phyloP scores from a whole-genome alignment of 1,140 invertebrate species.

The Notospermus geniculatus region DNA sequence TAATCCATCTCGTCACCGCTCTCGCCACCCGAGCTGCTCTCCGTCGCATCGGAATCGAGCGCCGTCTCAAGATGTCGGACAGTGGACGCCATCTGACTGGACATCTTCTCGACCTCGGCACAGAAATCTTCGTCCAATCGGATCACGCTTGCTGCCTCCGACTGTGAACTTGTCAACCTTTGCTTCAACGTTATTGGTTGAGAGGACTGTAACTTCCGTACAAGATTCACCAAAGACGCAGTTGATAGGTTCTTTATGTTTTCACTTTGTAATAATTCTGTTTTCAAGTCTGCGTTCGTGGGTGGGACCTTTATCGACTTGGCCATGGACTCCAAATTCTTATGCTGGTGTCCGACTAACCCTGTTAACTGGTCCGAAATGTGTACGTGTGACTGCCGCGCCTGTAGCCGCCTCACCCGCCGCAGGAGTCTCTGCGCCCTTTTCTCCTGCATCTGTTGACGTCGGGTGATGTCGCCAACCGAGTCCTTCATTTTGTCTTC shows the following conservation, averaged over 20 bases:
- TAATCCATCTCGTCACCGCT: slow-evolving; percentile 83
- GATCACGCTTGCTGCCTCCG: slow-evolving; percentile 32
- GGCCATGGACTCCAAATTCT: slow-evolving; percentile 49
- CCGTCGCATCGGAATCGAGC: slow-evolving; percentile 89
- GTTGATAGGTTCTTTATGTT: slow-evolving; percentile 59
- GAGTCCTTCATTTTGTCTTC: neutral
- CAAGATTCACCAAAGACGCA: slow-evolving; percentile 60
- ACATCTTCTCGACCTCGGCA: slow-evolving; percentile 43
- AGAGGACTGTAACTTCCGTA: slow-evolving; percentile 59
- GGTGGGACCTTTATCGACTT: slow-evolving; percentile 26
- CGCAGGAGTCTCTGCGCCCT: slow-evolving; percentile 70
- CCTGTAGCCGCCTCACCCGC: slow-evolving; percentile 73
- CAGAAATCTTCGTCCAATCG: slow-evolving; percentile 39
- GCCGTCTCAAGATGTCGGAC: slow-evolving; percentile 69
- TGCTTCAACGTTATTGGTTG: slow-evolving; percentile 27
- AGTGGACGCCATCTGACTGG: slow-evolving; percentile 68
- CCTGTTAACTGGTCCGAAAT: slow-evolving; percentile 71
- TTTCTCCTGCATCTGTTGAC: slow-evolving; percentile 67
- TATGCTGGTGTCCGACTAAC: slow-evolving; percentile 70
- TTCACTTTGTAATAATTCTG: slow-evolving; percentile 54
- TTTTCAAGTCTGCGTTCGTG: slow-evolving; percentile 35
- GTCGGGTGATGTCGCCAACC: slow-evolving; percentile 25
- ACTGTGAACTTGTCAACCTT: slow-evolving; percentile 16
- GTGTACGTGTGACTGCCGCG: slow-evolving; percentile 69
- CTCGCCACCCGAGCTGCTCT: slow-evolving; percentile 88